These are phyloP conservation scores for Xiphorhynchus erythropygius DNA, from an alignment of 2,797 vertebrate species.

Conservation along the genomic window DNA sequence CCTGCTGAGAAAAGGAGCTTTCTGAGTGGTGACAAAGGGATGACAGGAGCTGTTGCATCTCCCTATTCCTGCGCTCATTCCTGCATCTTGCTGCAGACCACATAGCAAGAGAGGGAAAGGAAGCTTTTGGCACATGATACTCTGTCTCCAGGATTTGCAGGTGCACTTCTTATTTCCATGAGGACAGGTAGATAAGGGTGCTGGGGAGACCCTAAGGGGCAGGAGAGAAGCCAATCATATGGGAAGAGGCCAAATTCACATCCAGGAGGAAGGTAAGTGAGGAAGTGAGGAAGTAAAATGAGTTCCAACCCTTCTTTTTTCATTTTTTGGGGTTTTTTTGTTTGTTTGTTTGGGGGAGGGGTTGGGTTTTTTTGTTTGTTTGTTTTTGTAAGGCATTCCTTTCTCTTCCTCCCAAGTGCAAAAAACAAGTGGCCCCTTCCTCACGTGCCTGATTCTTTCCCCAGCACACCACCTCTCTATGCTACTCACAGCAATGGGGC, in stretches of 20 bases:
- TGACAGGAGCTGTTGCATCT: background rate
- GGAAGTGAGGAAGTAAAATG: background rate
- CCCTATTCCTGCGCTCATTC: fast-evolving
- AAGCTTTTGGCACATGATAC: background rate
- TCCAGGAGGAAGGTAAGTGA: background rate
- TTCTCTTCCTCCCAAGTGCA: background rate
- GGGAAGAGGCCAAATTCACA: background rate
- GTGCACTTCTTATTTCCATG: background rate
- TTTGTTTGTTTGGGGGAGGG: too few relatives aligned
- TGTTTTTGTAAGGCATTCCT: background rate
- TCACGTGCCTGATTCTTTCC: background rate
- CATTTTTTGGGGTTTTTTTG: too few relatives aligned
- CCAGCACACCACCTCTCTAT: background rate
- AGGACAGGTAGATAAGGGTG: fast-evolving
- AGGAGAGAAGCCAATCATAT: background rate
- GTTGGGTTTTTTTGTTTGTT: too few relatives aligned
- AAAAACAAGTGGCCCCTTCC: background rate
- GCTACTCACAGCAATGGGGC: background rate
- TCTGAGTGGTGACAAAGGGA: background rate
- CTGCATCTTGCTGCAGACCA: background rate
- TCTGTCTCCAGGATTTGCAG: background rate
- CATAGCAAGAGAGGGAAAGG: background rate
- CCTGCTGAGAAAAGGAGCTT: background rate
- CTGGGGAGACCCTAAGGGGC: too few relatives aligned
- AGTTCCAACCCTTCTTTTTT: background rate